Evolutionary conservation across 2,797 vertebrate species (phyloP).

Genomic region (Protosalanx chinensis): DNA sequence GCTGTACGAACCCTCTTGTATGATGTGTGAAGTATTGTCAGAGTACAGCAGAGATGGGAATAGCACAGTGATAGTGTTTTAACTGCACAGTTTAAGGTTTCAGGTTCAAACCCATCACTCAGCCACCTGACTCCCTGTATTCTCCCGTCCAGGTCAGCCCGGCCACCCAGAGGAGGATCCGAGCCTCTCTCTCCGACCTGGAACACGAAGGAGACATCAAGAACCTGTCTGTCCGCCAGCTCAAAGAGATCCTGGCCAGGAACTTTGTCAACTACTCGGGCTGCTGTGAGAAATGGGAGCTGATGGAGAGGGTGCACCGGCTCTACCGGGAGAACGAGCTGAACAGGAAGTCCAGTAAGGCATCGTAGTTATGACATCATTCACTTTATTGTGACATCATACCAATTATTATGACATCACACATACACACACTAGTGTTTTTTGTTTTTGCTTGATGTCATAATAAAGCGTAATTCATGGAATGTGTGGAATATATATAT

Average conservation of each 20-base stretch:
- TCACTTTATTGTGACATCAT: too few relatives aligned
- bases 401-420: too few relatives aligned
- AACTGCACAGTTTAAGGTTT: too few relatives aligned
- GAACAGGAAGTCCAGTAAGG: slow-evolving; percentile 87
- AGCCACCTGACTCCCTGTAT: not conserved
- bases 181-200: slow-evolving; percentile 91
- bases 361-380: not conserved
- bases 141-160: slow-evolving; percentile 75
- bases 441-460: too few relatives aligned
- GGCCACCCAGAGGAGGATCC: slow-evolving; percentile 79
- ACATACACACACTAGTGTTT: too few relatives aligned
- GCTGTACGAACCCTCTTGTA: not conserved
- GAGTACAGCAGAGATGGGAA: not conserved
- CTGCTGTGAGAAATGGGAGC: slow-evolving; percentile 99
- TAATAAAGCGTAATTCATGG: too few relatives aligned
- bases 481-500: too few relatives aligned
- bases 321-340: slow-evolving; percentile 91
- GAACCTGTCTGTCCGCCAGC: slow-evolving; percentile 88
- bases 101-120: too few relatives aligned
- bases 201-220: slow-evolving; percentile 89
- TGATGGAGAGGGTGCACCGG: slow-evolving; percentile 92
- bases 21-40: not conserved
- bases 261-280: slow-evolving; percentile 98
- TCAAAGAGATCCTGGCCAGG: slow-evolving; percentile 95
- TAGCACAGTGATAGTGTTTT: too few relatives aligned